Base-by-base conservation (phyloP, 1,140 invertebrate genomes). In the Magallana ariakensis region DNA sequence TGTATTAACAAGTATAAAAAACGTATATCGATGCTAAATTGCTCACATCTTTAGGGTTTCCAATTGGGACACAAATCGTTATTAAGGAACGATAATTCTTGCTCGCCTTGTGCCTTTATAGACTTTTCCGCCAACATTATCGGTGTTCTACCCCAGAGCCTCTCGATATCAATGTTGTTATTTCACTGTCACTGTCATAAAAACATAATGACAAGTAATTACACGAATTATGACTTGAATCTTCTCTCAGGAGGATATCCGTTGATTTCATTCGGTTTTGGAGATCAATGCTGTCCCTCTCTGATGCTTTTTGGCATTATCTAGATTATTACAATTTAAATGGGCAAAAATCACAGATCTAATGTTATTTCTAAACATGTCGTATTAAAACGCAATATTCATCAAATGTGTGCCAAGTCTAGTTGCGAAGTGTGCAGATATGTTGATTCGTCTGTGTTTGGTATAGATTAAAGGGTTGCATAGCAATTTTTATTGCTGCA, bases 121-220 rank as follows among this genome's bases (percentile, higher is more conserved):
- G 22, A 16, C 13, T 75, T 75, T 70, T 26, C 9, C 9, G 66
- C 33, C 33, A 46, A 46, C 9, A 75, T 33, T 33, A 75, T 75
- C 66, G 13, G 66, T 75, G 66, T 75, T 75, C 66, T 75, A 75
- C 22, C 66, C 22, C 66, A 75, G 10, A 75, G 66, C 66, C 6
- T 13, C 22, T 13, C 15, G 26, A 75, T 75, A 22, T 22, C 66
- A 75, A 13, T 4, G 66, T 26, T 26, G 2, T 46, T 46, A 11
- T 62, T 75, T 22, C 33, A 26, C 66, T 75, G 11, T 26, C 66
- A 75, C 13, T 75, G 66, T 33, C 66, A 75, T 75, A 75, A 75
- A 75, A 75, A 33, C 33, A 75, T 75, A 75, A 75, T 75, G 66
- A 26, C 66, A 26, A 75, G 66, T 75, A 33, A 75, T 75, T 75